Evolutionary conservation across 2,888 invertebrate species (phyloP).

Genomic region (Drosophila colorata): DNA sequence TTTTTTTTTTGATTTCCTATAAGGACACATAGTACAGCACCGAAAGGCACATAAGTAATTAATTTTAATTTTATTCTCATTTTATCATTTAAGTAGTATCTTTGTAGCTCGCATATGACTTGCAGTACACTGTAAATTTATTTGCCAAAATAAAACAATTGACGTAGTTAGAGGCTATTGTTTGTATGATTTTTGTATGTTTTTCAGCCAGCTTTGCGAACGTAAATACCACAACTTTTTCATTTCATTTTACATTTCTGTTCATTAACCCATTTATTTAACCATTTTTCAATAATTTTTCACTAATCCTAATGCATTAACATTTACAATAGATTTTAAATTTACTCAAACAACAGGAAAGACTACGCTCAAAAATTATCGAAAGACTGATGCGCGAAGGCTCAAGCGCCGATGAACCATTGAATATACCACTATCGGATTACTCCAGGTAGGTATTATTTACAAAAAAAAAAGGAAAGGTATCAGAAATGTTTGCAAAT

Average conservation of each 20-base stretch:
- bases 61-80: conserved; percentile 15
- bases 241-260: conserved; percentile 1
- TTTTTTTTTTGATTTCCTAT: background rate
- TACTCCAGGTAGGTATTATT: conserved; percentile 91
- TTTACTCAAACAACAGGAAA: conserved; percentile 87
- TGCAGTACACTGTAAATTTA: conserved; percentile 30
- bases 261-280: conserved; percentile 19
- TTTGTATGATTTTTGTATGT: conserved; percentile 15
- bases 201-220: conserved; percentile 29
- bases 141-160: conserved; percentile 36
- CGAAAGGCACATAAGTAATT: conserved; percentile 31
- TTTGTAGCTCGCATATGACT: conserved; percentile 22
- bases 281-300: conserved; percentile 37
- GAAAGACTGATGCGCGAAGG: conserved; percentile 92
- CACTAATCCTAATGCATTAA: conserved; percentile 66
- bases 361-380: conserved; percentile 92
- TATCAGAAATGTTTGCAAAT: too few relatives aligned
- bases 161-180: conserved; percentile 29
- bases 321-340: conserved; percentile 81
- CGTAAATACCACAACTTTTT: conserved; percentile 1
- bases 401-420: conserved; percentile 94
- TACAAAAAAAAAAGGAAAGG: too few relatives aligned
- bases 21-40: conserved; percentile 40
- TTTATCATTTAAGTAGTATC: conserved; percentile 17
- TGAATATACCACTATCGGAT: conserved; percentile 93